A percentile compares a stretch with the other conserved stretches of the same genome.
Evolutionary conservation across 2,888 invertebrate genomes (phyloP).

Genomic region (Ernsta delagoae): DNA sequence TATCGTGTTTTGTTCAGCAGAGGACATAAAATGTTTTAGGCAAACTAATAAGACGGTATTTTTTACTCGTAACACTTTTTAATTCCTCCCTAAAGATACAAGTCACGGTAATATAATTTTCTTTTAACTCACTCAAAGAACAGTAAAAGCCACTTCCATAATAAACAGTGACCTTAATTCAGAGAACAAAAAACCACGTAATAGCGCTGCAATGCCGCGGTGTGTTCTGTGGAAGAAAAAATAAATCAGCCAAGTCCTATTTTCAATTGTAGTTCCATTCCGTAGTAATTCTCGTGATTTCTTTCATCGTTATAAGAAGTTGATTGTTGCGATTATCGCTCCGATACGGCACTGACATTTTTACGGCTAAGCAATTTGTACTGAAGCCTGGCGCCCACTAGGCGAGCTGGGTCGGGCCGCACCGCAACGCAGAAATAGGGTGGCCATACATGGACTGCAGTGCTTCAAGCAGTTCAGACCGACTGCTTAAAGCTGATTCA

Average conservation of each 20-base stretch:
- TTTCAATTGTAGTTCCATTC: constrained; percentile 22
- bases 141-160: constrained; percentile 17
- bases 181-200: constrained; percentile 19
- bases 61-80: no score
- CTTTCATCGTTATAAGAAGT: constrained; percentile 23
- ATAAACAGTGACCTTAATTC: constrained; percentile 27
- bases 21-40: no score
- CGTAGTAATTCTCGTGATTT: constrained; percentile 27
- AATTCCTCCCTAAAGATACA: neutral
- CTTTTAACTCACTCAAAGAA: constrained; percentile 2
- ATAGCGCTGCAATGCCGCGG: constrained; percentile 6
- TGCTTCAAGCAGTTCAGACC: no score
- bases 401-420: no score
- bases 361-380: constrained; percentile 31
- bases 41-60: no score
- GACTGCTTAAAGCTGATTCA: no score
- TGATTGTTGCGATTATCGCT: constrained; percentile 28
- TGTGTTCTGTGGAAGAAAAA: constrained; percentile 2
- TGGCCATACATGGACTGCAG: no score
- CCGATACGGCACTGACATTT: constrained; percentile 26
- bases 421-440: no score
- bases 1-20: no score
- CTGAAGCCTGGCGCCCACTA: neutral
- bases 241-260: constrained; percentile 14
- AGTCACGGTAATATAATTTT: neutral